Conservation (phyloP, 1,140 invertebrate species). For the Hylyphantes graminicola region DNA sequence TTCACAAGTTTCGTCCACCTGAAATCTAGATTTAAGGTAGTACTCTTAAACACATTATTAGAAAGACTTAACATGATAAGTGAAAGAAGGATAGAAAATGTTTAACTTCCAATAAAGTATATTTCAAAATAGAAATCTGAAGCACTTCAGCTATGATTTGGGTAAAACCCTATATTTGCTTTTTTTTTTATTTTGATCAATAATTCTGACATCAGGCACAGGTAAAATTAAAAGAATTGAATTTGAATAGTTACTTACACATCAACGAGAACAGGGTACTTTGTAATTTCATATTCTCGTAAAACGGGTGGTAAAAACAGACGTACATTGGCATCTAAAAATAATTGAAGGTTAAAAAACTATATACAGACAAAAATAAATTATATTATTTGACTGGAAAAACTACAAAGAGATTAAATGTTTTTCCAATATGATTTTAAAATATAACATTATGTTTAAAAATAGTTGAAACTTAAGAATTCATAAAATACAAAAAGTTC, state of each 20-base stretch:
- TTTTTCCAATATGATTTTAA: background rate
- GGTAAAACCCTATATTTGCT: background rate
- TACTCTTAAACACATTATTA: too few species aligned
- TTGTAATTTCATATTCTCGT: slow-evolving; percentile 88
- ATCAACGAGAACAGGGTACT: slow-evolving; percentile 61
- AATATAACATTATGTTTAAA: background rate
- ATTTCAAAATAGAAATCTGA: background rate
- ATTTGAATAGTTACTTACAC: slow-evolving; percentile 70
- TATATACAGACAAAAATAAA: background rate
- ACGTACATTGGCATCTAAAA: slow-evolving; percentile 75
- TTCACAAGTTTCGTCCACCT: too few species aligned
- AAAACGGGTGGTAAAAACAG: slow-evolving; percentile 84
- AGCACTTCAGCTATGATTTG: background rate
- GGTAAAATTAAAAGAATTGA: background rate
- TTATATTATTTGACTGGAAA: background rate
- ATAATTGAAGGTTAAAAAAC: background rate
- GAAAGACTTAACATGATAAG: too few species aligned
- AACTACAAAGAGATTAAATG: background rate
- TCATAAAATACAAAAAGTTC: background rate
- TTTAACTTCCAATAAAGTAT: too few species aligned
- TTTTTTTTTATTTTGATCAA: background rate
- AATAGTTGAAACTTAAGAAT: background rate
- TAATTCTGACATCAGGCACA: background rate
- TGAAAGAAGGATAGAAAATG: too few species aligned
- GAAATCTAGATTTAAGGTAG: too few species aligned